These are phyloP conservation scores for Arrhamphus sclerolepis DNA, from an alignment of 2,797 vertebrate species.

Conservation along the genomic window DNA sequence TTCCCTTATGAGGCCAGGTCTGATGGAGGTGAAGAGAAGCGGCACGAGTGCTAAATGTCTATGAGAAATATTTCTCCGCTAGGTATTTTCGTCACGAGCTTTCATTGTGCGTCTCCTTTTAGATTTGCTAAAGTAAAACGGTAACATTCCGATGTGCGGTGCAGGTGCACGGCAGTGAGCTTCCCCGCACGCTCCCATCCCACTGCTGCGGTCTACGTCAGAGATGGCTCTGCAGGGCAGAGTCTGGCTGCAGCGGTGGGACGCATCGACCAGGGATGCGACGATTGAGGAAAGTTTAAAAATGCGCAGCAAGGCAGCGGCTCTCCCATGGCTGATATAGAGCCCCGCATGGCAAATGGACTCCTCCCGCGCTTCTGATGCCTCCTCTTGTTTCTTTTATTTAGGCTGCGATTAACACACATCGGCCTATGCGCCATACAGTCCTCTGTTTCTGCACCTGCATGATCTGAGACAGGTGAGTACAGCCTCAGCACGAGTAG, in stretches of 20 bases:
- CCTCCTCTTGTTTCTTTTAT: neutral
- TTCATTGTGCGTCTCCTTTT: too few species aligned
- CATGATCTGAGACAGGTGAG: slow-evolving; percentile 62
- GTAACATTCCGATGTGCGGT: too few species aligned
- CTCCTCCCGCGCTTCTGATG: neutral
- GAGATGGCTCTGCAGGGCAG: slow-evolving; percentile 41
- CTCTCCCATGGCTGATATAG: neutral
- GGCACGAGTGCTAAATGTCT: too few species aligned
- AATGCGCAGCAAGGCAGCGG: slow-evolving; percentile 13
- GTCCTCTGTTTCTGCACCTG: slow-evolving; percentile 45
- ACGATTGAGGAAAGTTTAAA: slow-evolving; percentile 44
- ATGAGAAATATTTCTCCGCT: too few species aligned
- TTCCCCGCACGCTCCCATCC: too few species aligned
- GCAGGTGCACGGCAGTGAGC: too few species aligned
- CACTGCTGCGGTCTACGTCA: slow-evolving; percentile 30
- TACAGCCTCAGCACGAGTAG: slow-evolving; percentile 45
- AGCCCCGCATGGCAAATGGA: neutral
- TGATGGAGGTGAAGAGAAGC: too few species aligned
- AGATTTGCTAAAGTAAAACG: too few species aligned
- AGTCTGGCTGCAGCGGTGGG: slow-evolving; percentile 45
- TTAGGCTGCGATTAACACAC: slow-evolving; percentile 5
- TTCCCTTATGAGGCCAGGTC: too few species aligned
- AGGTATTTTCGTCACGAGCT: too few species aligned
- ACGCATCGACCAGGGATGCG: slow-evolving; percentile 41
- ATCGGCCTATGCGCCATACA: slow-evolving; percentile 7